These are phyloP conservation scores for Ctenomys sociabilis DNA, from an alignment of 2,113 vertebrate genomes.

Conservation along the genomic window DNA sequence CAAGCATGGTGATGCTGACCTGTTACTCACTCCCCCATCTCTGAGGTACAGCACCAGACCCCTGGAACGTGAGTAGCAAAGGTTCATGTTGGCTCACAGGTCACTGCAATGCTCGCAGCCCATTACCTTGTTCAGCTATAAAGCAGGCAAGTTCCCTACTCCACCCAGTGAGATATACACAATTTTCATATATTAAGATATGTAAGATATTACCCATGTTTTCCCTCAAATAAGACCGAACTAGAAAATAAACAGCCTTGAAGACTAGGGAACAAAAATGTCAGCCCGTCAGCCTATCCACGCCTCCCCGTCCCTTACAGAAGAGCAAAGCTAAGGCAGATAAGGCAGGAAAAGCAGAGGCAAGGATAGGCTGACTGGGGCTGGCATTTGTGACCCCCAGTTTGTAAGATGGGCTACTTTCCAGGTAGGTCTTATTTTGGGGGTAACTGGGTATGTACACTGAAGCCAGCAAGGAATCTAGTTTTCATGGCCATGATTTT, in stretches of 20 bases:
- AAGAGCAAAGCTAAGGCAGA: background rate
- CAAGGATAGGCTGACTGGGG: background rate
- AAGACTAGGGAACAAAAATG: background rate
- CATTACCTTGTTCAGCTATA: background rate
- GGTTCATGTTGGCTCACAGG: background rate
- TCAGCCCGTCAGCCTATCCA: background rate
- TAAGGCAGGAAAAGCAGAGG: background rate
- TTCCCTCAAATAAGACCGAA: background rate
- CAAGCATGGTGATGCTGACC: no score
- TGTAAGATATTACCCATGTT: background rate
- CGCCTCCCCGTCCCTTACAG: background rate
- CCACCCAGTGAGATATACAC: background rate
- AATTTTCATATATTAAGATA: background rate
- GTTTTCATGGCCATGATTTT: background rate
- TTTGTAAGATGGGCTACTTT: background rate
- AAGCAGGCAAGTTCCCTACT: background rate
- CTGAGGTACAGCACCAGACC: background rate
- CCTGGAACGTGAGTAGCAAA: background rate
- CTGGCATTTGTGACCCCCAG: background rate
- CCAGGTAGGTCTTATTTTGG: background rate
- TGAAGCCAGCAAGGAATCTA: background rate
- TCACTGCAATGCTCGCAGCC: background rate
- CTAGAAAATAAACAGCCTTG: background rate
- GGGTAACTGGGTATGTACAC: background rate
- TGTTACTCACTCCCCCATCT: background rate